These are phyloP conservation scores for Holotrichia oblita DNA, from an alignment of 1,140 invertebrate genomes.

Conservation along the genomic window DNA sequence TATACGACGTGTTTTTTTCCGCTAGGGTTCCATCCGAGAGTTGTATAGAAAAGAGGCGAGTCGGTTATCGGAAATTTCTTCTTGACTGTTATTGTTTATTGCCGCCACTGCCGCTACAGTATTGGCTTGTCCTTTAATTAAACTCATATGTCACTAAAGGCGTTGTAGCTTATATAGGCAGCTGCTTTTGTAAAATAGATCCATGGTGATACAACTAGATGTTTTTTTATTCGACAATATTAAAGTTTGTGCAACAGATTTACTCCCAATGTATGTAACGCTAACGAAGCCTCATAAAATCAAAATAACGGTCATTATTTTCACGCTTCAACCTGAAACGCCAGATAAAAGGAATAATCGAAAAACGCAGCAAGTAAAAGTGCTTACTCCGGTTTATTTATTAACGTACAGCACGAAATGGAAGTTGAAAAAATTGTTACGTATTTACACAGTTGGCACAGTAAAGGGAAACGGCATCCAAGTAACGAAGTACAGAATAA, in stretches of 20 bases:
- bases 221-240: too few species aligned
- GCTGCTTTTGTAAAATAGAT: too few species aligned
- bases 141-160: background rate
- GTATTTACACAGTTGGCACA: background rate
- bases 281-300: background rate
- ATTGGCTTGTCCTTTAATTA: background rate
- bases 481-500: background rate
- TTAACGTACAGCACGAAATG: conserved; percentile 28
- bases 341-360: conserved; percentile 4
- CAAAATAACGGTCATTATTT: conserved; percentile 14
- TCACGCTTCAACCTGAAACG: background rate
- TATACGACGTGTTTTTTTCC: background rate
- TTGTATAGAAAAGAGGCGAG: background rate
- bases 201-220: too few species aligned
- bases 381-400: conserved; percentile 18
- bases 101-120: background rate
- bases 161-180: background rate
- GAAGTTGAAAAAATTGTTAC: conserved; percentile 1
- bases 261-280: background rate
- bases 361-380: conserved; percentile 12
- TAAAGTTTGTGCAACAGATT: too few species aligned
- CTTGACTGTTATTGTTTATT: conserved; percentile 13
- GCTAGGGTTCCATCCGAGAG: background rate
- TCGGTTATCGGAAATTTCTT: conserved; percentile 1
- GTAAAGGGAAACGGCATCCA: background rate